These are phyloP conservation scores for Petrocephalus sullivani DNA, from an alignment of 2,797 vertebrate genomes.

Conservation along the genomic window DNA sequence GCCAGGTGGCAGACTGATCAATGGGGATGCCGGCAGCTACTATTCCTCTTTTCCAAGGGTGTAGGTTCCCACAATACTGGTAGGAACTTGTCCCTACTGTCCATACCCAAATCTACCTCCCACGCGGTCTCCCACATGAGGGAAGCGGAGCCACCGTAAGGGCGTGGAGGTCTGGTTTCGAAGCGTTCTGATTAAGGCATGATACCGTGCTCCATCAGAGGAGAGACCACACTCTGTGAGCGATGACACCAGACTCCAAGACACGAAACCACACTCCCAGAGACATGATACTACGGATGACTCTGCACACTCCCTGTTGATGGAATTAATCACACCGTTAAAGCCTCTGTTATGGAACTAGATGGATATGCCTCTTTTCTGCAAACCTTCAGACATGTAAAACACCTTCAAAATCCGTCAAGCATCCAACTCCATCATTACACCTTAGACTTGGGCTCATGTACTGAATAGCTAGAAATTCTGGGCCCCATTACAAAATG, in stretches of 20 bases:
- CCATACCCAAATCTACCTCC: background rate
- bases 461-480: background rate
- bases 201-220: background rate
- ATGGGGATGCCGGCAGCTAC: conserved; percentile 39
- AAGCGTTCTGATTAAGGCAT: background rate
- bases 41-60: conserved; percentile 24
- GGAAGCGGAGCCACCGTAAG: background rate
- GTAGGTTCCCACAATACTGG: background rate
- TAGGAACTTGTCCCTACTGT: background rate
- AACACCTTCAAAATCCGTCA: background rate
- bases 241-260: background rate
- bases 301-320: background rate
- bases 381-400: background rate
- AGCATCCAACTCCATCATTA: background rate
- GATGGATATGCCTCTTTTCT: background rate
- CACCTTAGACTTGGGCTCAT: background rate
- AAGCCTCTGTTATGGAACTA: background rate
- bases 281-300: background rate
- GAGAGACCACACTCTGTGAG: background rate
- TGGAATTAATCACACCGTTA: background rate
- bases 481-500: background rate
- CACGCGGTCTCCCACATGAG: background rate
- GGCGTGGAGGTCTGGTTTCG: background rate
- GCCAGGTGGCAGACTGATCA: conserved; percentile 43
- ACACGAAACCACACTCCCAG: background rate